phyloP scores from a whole-genome alignment of 1,140 invertebrate species.

The Lucilia sericata region DNA sequence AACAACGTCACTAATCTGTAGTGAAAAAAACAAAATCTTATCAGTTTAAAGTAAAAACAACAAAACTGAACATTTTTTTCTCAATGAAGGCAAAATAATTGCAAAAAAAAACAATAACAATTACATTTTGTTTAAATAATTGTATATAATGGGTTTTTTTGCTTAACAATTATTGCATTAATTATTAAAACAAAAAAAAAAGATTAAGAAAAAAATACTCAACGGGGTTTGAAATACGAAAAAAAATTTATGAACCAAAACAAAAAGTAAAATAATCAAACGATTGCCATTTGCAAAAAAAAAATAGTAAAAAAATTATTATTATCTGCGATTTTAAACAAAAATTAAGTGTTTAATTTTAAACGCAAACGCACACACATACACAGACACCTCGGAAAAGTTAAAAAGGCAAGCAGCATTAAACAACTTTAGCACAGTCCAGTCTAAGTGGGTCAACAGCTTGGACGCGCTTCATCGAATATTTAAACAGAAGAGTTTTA shows the following conservation, averaged over 20 bases:
- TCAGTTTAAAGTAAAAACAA: conserved; percentile 5
- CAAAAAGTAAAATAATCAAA: not conserved
- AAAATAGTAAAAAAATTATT: not conserved
- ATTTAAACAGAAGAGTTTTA: not conserved
- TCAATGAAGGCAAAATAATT: conserved; percentile 17
- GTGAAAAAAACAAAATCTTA: not conserved
- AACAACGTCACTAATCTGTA: not conserved
- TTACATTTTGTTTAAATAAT: too few relatives aligned
- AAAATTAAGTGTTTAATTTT: conserved; percentile 6
- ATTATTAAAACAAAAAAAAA: conserved; percentile 16
- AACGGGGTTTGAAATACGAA: not conserved
- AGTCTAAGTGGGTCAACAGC: conserved; percentile 31
- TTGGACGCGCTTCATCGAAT: conserved; percentile 29
- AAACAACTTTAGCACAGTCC: not conserved
- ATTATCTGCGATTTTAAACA: not conserved
- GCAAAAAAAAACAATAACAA: too few relatives aligned
- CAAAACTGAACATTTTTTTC: not conserved
- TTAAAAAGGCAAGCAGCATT: not conserved
- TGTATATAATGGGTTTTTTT: not conserved
- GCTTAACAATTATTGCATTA: not conserved
- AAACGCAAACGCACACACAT: not conserved
- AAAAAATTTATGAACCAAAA: conserved; percentile 18
- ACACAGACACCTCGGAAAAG: not conserved
- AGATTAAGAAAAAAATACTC: not conserved
- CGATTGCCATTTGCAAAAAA: not conserved